Percentiles rank a stretch among this genome's conserved stretches.
Evolutionary conservation across 2,113 vertebrate species (phyloP).

Genomic region (Atractosteus spatula): DNA sequence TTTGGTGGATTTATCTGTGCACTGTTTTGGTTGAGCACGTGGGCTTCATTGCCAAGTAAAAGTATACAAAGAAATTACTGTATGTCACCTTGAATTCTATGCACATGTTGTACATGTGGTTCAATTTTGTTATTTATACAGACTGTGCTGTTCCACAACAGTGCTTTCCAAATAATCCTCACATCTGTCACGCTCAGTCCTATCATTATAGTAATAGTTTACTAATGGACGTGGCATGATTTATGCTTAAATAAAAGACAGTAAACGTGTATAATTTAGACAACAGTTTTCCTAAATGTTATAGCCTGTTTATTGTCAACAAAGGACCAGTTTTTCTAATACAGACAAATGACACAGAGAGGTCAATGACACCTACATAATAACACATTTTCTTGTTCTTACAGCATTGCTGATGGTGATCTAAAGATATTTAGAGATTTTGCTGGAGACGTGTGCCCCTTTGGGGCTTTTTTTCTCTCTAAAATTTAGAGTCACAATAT

Average conservation of each 20-base stretch:
- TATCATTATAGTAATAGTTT: slow-evolving; percentile 19
- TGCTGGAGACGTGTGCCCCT: no score
- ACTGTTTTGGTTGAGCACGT: background rate
- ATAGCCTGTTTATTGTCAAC: slow-evolving; percentile 17
- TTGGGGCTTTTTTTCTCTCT: no score
- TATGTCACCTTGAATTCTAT: slow-evolving; percentile 19
- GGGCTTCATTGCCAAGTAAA: background rate
- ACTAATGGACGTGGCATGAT: slow-evolving; percentile 18
- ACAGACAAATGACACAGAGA: slow-evolving; percentile 10
- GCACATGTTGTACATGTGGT: background rate
- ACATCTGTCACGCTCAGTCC: slow-evolving; percentile 22
- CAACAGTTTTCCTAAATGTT: slow-evolving; percentile 19
- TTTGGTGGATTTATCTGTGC: background rate
- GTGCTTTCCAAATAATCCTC: slow-evolving; percentile 21
- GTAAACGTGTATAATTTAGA: slow-evolving; percentile 18
- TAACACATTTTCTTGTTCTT: background rate
- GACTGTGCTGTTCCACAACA: slow-evolving; percentile 12
- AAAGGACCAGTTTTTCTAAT: slow-evolving; percentile 5
- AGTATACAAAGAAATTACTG: background rate
- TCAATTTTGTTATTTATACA: slow-evolving; percentile 5
- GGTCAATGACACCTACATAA: slow-evolving; percentile 2
- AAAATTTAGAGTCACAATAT: no score
- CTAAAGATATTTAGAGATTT: no score
- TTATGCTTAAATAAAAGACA: slow-evolving; percentile 20
- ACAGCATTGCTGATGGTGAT: no score